Percentiles rank a stretch among this genome's conserved stretches.
Evolutionary conservation across 2,888 invertebrate species (phyloP).

Genomic region (Drosophila stalkeri): DNA sequence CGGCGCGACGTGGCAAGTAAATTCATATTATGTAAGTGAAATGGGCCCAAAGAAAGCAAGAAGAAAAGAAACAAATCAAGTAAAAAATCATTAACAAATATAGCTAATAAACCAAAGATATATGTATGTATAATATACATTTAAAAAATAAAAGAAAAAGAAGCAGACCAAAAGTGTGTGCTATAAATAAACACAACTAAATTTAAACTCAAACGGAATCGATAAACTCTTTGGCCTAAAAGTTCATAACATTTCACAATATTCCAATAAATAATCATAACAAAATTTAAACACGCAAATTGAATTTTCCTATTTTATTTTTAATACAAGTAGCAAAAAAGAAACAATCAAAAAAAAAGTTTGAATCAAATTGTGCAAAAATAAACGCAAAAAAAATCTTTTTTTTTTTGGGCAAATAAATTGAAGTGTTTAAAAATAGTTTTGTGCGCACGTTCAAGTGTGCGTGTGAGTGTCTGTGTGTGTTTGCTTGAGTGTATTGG

Average conservation of each 20-base stretch:
- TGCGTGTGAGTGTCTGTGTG: constrained; percentile 22
- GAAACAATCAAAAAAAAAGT: constrained; percentile 10
- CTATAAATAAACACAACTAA: constrained; percentile 71
- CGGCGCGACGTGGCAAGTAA: constrained; percentile 66
- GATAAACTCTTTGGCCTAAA: constrained; percentile 29
- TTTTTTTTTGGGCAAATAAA: constrained; percentile 53
- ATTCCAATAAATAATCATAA: constrained; percentile 40
- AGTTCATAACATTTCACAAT: constrained; percentile 57
- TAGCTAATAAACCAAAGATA: constrained; percentile 22
- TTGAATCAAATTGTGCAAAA: constrained; percentile 40
- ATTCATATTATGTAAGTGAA: constrained; percentile 73
- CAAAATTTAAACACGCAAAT: constrained; percentile 31
- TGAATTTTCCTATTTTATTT: constrained; percentile 16
- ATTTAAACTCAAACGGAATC: constrained; percentile 50
- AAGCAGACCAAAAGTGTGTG: constrained; percentile 44
- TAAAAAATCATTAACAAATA: constrained; percentile 47
- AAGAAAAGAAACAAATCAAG: not conserved
- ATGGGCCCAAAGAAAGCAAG: constrained; percentile 8
- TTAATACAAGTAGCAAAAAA: not conserved
- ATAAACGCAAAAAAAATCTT: constrained; percentile 46
- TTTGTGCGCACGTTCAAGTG: constrained; percentile 42
- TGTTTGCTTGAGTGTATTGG: constrained; percentile 24
- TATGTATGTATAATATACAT: constrained; percentile 9
- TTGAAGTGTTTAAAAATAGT: constrained; percentile 81
- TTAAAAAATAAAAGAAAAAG: not conserved